Base-by-base conservation (phyloP, 1,140 invertebrate genomes). In the Tribolium castaneum region DNA sequence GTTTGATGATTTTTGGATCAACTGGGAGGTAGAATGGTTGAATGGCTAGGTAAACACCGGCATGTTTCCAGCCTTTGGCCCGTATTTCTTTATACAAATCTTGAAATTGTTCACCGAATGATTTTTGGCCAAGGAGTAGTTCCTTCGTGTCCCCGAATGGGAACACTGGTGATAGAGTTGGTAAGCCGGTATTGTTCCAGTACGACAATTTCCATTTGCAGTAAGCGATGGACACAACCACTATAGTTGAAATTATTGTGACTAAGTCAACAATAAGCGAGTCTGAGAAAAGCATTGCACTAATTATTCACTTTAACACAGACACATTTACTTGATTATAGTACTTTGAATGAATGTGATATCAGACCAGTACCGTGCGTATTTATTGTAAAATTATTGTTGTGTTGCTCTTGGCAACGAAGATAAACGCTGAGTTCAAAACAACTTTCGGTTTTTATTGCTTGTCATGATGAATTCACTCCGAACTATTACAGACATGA, bases 1-100 rank as follows among this genome's bases (percentile, higher is more conserved):
- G 50, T 76, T 86, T 86, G 2, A 90, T 86, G 9, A 91, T 81
- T 80, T 89, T 85, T 3, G 86, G 87, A 83, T 90, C 88, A n/a
- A 84, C 83, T 0, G 89, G 79, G 3, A 89, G 79, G 0, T 89
- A 77, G 0, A 82, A 82, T n/a, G 89, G 89, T 62, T 84, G 84
- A 3, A 83, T 78, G 25, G 87, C 83, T 10, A 84, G 84, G 76
- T 87, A 89, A 9, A 86, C 81, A 4, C 89, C 89, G 45, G 49
- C 80, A 70, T 76, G 75, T 52, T 71, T 66, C 25, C 19, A 52
- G 9, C 77, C 78, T 79, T 49, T 54, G 34, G 45, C 70, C 76
- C 79, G 79, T 7, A 80, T 52, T 52, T 80, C 59, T 4, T 70
- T 66, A 72, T 84, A 85, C 6, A 80, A 62, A 10, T 82, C 78